phyloP scores from a whole-genome alignment of 2,888 invertebrate genomes.

The Hypena proboscidalis region DNA sequence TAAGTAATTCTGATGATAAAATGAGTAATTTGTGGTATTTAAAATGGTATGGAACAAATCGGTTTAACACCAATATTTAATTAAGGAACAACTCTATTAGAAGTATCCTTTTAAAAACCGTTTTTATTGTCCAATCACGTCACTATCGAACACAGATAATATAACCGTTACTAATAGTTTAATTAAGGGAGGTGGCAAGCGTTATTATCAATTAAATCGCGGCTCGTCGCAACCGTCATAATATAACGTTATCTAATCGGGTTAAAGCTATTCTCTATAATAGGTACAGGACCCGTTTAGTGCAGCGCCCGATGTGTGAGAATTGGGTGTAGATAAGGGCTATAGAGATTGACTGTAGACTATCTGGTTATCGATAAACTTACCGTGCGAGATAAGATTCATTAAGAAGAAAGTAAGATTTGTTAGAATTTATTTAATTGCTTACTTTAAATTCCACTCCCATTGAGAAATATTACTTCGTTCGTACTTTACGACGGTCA shows the following conservation, averaged over 20 bases:
- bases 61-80: slow-evolving; percentile 20
- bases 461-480: slow-evolving; percentile 9
- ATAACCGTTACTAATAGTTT: slow-evolving; percentile 51
- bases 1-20: too few relatives aligned
- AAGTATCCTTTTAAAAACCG: slow-evolving; percentile 24
- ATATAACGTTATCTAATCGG: slow-evolving; percentile 65
- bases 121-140: slow-evolving; percentile 23
- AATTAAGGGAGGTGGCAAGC: slow-evolving; percentile 48
- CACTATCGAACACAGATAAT: slow-evolving; percentile 41
- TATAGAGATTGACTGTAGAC: slow-evolving; percentile 59
- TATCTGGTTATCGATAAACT: slow-evolving; percentile 49
- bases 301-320: slow-evolving; percentile 54
- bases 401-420: slow-evolving; percentile 40
- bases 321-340: slow-evolving; percentile 52
- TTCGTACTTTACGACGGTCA: background rate
- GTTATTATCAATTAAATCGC: slow-evolving; percentile 53
- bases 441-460: slow-evolving; percentile 7
- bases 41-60: slow-evolving; percentile 2
- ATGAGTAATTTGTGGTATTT: background rate
- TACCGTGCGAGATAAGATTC: slow-evolving; percentile 41
- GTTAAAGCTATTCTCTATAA: slow-evolving; percentile 59
- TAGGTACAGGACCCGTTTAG: slow-evolving; percentile 53
- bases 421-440: slow-evolving; percentile 20
- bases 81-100: slow-evolving; percentile 14
- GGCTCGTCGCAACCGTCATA: slow-evolving; percentile 47